Percentiles rank a stretch among this genome's conserved stretches.
phyloP scores from a whole-genome alignment of 2,113 vertebrate species.

The Mus spicilegus region DNA sequence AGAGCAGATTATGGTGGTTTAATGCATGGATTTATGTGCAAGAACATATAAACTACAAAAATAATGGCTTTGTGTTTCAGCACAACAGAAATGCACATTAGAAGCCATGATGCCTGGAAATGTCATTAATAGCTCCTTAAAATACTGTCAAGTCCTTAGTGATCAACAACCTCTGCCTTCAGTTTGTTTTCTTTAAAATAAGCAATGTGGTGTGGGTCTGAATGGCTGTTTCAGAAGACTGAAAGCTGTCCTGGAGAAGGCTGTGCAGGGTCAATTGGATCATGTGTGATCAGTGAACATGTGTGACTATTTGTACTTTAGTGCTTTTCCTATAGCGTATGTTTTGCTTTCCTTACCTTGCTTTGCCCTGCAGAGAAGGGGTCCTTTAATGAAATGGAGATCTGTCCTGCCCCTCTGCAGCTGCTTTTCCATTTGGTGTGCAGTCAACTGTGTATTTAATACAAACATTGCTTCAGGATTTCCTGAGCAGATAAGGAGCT shows the following conservation, averaged over 20 bases:
- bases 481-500: constrained; percentile 73
- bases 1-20: neutral
- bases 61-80: neutral
- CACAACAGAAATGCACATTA: neutral
- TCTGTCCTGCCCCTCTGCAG: neutral
- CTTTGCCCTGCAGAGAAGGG: constrained; percentile 26
- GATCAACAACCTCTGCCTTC: neutral
- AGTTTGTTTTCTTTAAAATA: neutral
- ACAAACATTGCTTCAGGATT: constrained; percentile 80
- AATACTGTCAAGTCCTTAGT: neutral
- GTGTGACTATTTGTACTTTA: neutral
- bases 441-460: constrained; percentile 69
- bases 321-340: constrained; percentile 32
- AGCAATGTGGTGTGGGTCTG: neutral
- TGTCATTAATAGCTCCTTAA: constrained; percentile 2
- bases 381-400: constrained; percentile 72
- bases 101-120: neutral
- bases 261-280: neutral
- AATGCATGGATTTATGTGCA: neutral
- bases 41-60: neutral
- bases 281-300: constrained; percentile 11
- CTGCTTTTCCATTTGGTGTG: constrained; percentile 66
- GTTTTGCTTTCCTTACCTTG: constrained; percentile 33
- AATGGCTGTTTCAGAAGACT: constrained; percentile 15
- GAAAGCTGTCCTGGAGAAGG: neutral